Conservation (phyloP, 2,888 invertebrate genomes). For the Troides oblongomaculatus region DNA sequence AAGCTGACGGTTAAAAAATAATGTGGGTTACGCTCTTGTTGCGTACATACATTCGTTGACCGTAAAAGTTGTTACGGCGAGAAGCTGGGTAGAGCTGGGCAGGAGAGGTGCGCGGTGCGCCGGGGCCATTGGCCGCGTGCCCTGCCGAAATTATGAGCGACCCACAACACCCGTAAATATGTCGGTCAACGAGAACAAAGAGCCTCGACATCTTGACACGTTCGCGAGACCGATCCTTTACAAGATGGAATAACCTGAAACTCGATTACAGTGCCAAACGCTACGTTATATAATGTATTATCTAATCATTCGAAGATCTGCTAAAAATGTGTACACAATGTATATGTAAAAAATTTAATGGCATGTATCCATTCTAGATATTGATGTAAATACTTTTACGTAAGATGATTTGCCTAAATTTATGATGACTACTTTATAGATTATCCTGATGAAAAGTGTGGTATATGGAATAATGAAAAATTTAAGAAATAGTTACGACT, state of each 20-base stretch:
- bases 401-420: too few species aligned
- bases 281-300: slow-evolving; percentile 8
- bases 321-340: too few species aligned
- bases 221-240: slow-evolving; percentile 9
- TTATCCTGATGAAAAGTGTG: too few species aligned
- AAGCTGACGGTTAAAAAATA: slow-evolving; percentile 79
- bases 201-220: slow-evolving; percentile 38
- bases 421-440: too few species aligned
- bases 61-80: slow-evolving; percentile 76
- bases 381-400: too few species aligned
- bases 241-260: slow-evolving; percentile 19
- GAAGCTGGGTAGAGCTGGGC: slow-evolving; percentile 42
- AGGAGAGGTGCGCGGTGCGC: slow-evolving; percentile 39
- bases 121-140: slow-evolving; percentile 59
- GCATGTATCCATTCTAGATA: too few species aligned
- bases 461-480: too few species aligned
- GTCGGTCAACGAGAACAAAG: slow-evolving; percentile 74
- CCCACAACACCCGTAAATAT: slow-evolving; percentile 67
- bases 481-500: too few species aligned
- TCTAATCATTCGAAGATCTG: background rate
- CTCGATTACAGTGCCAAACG: slow-evolving; percentile 6
- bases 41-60: slow-evolving; percentile 74
- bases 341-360: too few species aligned
- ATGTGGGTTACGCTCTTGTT: slow-evolving; percentile 79
- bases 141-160: slow-evolving; percentile 76